A percentile compares a stretch with the other conserved stretches of the same genome.
Conservation (phyloP, 2,113 vertebrate genomes). For the Eubucco bourcierii region DNA sequence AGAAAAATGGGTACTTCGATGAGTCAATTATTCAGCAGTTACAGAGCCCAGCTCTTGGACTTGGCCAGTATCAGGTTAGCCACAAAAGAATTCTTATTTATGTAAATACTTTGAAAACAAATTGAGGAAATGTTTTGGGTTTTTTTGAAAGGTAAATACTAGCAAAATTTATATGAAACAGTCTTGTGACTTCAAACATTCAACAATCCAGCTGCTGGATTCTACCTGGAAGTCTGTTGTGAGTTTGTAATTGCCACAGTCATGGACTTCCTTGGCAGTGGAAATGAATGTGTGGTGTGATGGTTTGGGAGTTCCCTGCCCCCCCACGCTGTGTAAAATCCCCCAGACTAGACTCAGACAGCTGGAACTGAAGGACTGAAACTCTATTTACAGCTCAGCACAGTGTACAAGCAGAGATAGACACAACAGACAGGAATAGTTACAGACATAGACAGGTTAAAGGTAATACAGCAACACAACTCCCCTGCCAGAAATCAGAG, state of each 20-base stretch:
- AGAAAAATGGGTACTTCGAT: conserved; percentile 97
- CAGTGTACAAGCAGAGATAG: too few species aligned
- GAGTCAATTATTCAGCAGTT: conserved; percentile 96
- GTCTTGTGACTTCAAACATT: not conserved
- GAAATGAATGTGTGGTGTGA: not conserved
- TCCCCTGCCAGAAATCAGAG: too few species aligned
- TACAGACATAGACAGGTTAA: too few species aligned
- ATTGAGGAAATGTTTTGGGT: not conserved
- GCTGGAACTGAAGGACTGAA: too few species aligned
- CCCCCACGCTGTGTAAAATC: too few species aligned
- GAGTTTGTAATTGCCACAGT: not conserved
- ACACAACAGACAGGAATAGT: too few species aligned
- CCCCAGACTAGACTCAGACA: too few species aligned
- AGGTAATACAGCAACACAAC: too few species aligned
- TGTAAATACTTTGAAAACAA: not conserved
- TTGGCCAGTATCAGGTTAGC: conserved; percentile 95
- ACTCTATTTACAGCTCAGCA: too few species aligned
- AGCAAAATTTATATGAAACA: not conserved
- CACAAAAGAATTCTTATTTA: not conserved
- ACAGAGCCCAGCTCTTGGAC: conserved; percentile 93
- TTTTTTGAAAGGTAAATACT: not conserved
- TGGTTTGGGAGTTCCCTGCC: too few species aligned
- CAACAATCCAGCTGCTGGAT: not conserved
- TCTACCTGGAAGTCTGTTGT: not conserved
- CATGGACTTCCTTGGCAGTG: fast-evolving